A percentile compares a stretch with the other conserved stretches of the same genome.
phyloP scores from a whole-genome alignment of 2,797 vertebrate species.

The Sparidentex hasta region DNA sequence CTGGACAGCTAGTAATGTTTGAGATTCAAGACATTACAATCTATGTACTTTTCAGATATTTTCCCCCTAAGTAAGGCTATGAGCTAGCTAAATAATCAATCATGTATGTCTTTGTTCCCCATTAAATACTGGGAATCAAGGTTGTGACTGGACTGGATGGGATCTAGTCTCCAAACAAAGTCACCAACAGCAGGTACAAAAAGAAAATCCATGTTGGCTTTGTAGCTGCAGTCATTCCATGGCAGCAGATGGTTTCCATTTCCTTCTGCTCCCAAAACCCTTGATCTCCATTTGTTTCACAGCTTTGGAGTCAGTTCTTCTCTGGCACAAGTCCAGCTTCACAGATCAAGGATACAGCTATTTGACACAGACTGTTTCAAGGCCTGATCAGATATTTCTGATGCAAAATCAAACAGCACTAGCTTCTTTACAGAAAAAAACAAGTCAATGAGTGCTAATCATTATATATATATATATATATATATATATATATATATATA shows the following conservation, averaged over 20 bases:
- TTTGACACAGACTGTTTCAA: conserved; percentile 10
- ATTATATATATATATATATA: too few relatives aligned
- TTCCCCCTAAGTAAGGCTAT: background rate
- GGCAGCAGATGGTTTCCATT: conserved; percentile 42
- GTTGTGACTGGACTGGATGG: background rate
- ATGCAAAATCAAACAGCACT: background rate
- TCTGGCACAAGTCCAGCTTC: conserved; percentile 6
- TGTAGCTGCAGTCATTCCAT: conserved; percentile 52
- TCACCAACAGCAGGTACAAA: conserved; percentile 14
- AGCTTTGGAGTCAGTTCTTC: conserved; percentile 43
- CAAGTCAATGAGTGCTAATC: background rate
- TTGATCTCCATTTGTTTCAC: conserved; percentile 50
- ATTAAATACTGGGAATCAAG: background rate
- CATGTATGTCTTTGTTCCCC: background rate
- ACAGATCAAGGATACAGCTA: background rate
- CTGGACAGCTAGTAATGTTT: background rate
- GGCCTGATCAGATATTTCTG: background rate
- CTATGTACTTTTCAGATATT: background rate
- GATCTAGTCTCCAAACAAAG: conserved; percentile 6
- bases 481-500: too few relatives aligned
- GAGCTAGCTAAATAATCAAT: background rate
- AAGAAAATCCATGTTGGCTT: conserved; percentile 59
- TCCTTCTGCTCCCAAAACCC: conserved; percentile 32
- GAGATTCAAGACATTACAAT: background rate
- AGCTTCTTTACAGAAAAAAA: background rate